A percentile compares a stretch with the other conserved stretches of the same genome.
phyloP scores from a whole-genome alignment of 1,140 invertebrate genomes.

The Ladona fulva region DNA sequence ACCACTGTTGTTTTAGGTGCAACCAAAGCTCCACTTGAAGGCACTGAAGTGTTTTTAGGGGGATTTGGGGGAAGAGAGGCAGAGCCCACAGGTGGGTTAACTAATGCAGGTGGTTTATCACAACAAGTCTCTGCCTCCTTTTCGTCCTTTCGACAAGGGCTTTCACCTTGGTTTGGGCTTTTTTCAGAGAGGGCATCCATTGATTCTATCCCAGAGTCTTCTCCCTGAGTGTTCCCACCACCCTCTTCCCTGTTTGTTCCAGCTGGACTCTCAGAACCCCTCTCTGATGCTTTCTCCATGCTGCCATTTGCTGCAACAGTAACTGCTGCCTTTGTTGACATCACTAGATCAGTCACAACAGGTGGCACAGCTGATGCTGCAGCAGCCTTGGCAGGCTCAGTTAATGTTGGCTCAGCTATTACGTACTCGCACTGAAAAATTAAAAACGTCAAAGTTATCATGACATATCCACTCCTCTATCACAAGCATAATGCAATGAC shows the following conservation, averaged over 20 bases:
- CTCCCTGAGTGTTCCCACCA: constrained; percentile 45
- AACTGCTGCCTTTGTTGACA: constrained; percentile 36
- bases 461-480: no score
- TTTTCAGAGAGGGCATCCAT: constrained; percentile 89
- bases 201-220: constrained; percentile 86
- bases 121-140: constrained; percentile 24
- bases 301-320: constrained; percentile 35
- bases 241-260: constrained; percentile 28
- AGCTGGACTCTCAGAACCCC: constrained; percentile 28
- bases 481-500: no score
- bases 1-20: background rate
- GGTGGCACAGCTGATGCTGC: constrained; percentile 30
- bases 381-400: constrained; percentile 28
- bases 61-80: background rate
- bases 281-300: constrained; percentile 29
- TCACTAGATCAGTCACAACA: constrained; percentile 22
- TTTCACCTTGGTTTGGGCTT: constrained; percentile 72
- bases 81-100: background rate
- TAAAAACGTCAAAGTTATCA: no score
- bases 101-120: constrained; percentile 11
- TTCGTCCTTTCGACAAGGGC: constrained; percentile 37
- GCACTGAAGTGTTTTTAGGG: constrained; percentile 8
- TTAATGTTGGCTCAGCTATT: constrained; percentile 18
- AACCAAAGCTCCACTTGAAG: constrained; percentile 5
- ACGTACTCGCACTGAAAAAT: no score